Evolutionary conservation across 1,140 invertebrate species (phyloP), one percentile per base, ranked within the genome.

Genomic region (Chionoecetes opilio): DNA sequence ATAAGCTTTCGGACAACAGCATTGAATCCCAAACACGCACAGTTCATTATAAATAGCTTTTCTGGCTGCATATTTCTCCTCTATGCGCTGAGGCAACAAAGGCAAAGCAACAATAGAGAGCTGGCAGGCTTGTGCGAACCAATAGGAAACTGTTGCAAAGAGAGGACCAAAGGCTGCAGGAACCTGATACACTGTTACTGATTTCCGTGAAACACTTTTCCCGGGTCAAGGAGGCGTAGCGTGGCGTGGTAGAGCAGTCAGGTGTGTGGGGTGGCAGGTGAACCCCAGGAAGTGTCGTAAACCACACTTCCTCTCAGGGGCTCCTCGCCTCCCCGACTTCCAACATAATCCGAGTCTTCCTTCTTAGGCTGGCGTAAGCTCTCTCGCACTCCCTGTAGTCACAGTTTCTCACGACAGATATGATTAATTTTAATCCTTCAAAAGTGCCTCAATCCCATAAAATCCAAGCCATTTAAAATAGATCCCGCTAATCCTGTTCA

Each of bases 301-400:
- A 75, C 63, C 63, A 75, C 63, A 75, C 63, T 75, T 75, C 63
- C 63, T 75, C 63, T n/a, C 63, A 75, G 63, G 63, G 63, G 63
- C 63, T 75, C 63, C 63, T 75, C 63, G 63, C 21, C 63, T 75
- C 63, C 63, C 63, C 63, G 63, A n/a, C 63, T n/a, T 17, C 11
- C 63, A 11, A n/a, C 63, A 75, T 75, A 75, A 75, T 75, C 63
- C 63, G 63, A n/a, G 63, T 75, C 63, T 75, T 75, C 63, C 63
- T 75, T 75, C 63, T 75, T n/a, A 26, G 21, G 63, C 63, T n/a
- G 63, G 21, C 8, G 63, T 75, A 75, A 75, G 63, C 63, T 75
- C 63, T 75, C n/a, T 75, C 63, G 63, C 63, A n/a, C 63, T 75
- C 63, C 26, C 63, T 26, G 26, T 75, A 17, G n/a, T 75, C 63